Conservation (phyloP, 2,797 vertebrate genomes). For the Toxotes lorentzi region DNA sequence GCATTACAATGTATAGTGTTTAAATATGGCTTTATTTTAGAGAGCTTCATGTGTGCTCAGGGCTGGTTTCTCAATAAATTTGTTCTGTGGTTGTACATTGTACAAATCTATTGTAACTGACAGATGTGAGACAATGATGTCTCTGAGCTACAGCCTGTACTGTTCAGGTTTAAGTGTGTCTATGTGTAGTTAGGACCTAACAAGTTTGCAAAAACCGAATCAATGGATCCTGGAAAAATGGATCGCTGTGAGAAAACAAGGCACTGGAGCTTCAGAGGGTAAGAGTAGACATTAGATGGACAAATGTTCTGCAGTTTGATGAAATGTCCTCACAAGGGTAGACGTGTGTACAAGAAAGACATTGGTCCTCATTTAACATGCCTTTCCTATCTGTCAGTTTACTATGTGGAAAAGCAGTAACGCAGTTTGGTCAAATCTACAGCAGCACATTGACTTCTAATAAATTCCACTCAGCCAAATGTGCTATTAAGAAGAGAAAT, state of each 20-base stretch:
- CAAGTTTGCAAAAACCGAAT: conserved; percentile 5
- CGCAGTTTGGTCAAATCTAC: background rate
- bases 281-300: conserved; percentile 24
- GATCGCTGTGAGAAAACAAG: conserved; percentile 8
- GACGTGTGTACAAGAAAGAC: conserved; percentile 57
- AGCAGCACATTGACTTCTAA: background rate
- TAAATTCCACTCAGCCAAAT: background rate
- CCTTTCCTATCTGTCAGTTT: conserved; percentile 1
- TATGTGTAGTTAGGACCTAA: background rate
- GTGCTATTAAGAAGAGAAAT: background rate
- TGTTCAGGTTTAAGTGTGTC: background rate
- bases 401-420: background rate
- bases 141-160: conserved; percentile 19
- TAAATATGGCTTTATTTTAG: conserved; percentile 14
- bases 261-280: conserved; percentile 1
- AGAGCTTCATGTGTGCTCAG: conserved; percentile 22
- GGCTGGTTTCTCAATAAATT: conserved; percentile 42
- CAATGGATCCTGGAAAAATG: background rate
- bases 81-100: conserved; percentile 12
- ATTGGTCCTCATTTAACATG: conserved; percentile 67
- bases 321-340: conserved; percentile 53
- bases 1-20: conserved; percentile 17
- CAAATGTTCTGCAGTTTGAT: conserved; percentile 43
- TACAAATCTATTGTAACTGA: conserved; percentile 19
- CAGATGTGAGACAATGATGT: conserved; percentile 5